Evolutionary conservation across 1,140 invertebrate species (phyloP), one percentile per base, ranked within the genome.

Genomic region (Liolophura sinensis): DNA sequence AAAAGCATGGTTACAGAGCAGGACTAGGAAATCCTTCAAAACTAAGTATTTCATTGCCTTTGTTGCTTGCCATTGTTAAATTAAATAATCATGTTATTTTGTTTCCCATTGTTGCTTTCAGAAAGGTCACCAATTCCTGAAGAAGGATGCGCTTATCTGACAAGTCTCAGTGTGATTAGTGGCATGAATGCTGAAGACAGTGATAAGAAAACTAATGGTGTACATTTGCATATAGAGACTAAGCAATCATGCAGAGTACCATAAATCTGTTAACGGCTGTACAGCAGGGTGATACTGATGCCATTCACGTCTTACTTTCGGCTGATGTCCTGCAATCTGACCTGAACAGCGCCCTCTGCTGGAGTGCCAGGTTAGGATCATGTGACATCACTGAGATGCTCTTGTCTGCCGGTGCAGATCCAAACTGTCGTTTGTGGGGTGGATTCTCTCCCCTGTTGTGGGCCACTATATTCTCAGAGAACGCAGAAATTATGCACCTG

Each of bases 371-470:
- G 31, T 68, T 72, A 54, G 74, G 72, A 47, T 56, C 71, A 58
- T n/a, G 68, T 31, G 51, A 67, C 25, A 60, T 72, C 27, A 55
- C 72, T 12, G 22, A 49, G 7, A 24, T 57, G 14, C 56, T 75
- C 51, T 20, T 73, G 16, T 48, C 64, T 9, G 46, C 24, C 18
- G 74, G 71, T 11, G 74, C 69, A 6, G 49, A 73, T 51, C 60
- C 66, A 15, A 71, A 71, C 67, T 67, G 61, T 1, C 60, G 64
- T 49, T 64, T 71, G 18, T 73, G 71, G 71, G 74, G 69, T 56
- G 74, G 74, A n/a, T 73, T 70, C 50, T 70, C 69, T 20, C 74
- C 74, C 14, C 60, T 75, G 1, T 60, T 73, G 1, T 73, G 71
- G 71, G 65, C 70, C 25, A 60, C 63, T 1, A 73, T 75, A 49